phyloP scores from a whole-genome alignment of 1,140 invertebrate genomes.

The Apis laboriosa region DNA sequence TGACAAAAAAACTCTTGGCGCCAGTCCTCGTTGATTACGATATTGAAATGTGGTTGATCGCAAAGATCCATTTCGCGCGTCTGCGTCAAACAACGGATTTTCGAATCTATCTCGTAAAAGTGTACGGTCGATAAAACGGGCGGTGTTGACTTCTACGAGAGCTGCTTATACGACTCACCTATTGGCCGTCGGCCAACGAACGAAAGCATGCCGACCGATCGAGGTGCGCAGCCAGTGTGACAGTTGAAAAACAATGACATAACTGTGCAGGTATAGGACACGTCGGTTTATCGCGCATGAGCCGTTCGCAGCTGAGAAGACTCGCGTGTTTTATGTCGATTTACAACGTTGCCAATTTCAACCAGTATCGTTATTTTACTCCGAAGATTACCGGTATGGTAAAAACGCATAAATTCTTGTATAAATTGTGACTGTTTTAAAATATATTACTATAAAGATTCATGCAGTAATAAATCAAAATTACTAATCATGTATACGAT shows the following conservation, averaged over 20 bases:
- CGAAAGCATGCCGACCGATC: conserved; percentile 64
- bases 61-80: conserved; percentile 35
- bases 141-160: conserved; percentile 63
- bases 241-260: conserved; percentile 67
- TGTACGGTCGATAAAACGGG: conserved; percentile 68
- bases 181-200: conserved; percentile 67
- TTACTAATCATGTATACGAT: no score
- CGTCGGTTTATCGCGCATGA: conserved; percentile 42
- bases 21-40: conserved; percentile 9
- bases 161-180: conserved; percentile 47
- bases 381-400: conserved; percentile 15
- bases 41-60: conserved; percentile 17
- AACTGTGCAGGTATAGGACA: conserved; percentile 49
- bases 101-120: conserved; percentile 56
- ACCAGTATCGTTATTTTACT: conserved; percentile 13
- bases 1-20: conserved; percentile 25
- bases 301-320: conserved; percentile 49
- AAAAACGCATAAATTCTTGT: conserved; percentile 2
- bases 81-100: conserved; percentile 54
- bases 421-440: not conserved
- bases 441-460: not conserved
- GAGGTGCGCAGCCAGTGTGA: conserved; percentile 55
- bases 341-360: conserved; percentile 35
- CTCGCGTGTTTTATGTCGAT: conserved; percentile 39
- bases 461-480: no score